Evolutionary conservation across 2,797 vertebrate genomes (phyloP), one percentile per base, ranked within the genome.

Genomic region (Sebastes kiyomatsui): DNA sequence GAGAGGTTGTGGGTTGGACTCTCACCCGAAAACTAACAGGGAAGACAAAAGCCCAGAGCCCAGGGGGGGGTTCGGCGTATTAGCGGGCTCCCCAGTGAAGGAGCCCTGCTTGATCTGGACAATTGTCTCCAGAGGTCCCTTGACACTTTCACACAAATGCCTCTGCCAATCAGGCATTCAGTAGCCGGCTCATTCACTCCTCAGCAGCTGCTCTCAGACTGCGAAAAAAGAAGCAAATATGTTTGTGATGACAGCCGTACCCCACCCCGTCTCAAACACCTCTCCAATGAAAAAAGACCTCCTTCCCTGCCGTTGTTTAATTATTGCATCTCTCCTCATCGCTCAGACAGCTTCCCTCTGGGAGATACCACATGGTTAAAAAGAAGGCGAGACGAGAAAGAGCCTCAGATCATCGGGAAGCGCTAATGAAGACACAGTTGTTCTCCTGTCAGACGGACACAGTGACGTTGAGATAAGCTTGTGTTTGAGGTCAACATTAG

Each of bases 101-200:
- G 84, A 90, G 82, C 74, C 49, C 85, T 66, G 90, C 92, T 87
- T 85, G 89, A 92, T 91, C 70, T 84, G 88, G 81, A 87, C 89
- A 78, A 94, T 94, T 94, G 93, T 94, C 90, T 85, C 81, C 79
- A 32, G 59, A 79, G 67, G 88, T 94, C 93, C 94, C 92, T 80
- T 28, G 93, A 92, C 86, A 91, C 90, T 80, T 73, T 54, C 78
- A 86, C 84, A 94, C 91, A 95, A 95, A 94, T 79, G 80, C 82
- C 79, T 79, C 89, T 89, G 94, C 92, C 94, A 95, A 92, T 95
- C 94, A 94, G 71, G 88, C 91, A 89, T 93, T 93, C 88, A 93
- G 87, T 10, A 66, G 83, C 49, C 32, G 1, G 69, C 86, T 79
- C 87, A 90, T 93, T 93, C 91, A 89, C 79, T 87, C 85, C 70